Evolutionary conservation across 2,797 vertebrate species (phyloP), one percentile per base, ranked within the genome.

Genomic region (Micromesistius poutassou): DNA sequence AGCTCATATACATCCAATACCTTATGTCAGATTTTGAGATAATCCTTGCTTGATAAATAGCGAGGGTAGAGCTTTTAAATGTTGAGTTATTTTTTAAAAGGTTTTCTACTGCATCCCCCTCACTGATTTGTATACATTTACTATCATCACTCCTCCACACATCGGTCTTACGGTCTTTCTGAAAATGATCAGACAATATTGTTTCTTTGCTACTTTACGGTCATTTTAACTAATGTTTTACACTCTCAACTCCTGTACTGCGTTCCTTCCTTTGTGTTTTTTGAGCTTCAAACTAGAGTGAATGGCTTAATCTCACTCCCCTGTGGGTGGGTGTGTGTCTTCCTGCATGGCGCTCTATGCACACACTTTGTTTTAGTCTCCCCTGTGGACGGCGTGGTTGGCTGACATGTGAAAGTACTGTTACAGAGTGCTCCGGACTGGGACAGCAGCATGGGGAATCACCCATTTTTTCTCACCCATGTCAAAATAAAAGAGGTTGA

Each of bases 71-170:
- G 84, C 86, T 83, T 87, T 85, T 73, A 81, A 89, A 83, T 88
- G 74, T 87, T 89, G 79, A 82, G 90, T 8, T 50, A 12, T 50
- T 50, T 55, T 92, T 93, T 92, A 72, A 92, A 92, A 87, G 83
- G 82, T 93, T 92, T 93, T 91, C 77, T 93, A 93, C 91, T 46
- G 77, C 71, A 28, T 83, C 83, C 80, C 82, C 80, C 77, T 79
- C 79, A 81, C 42, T 12, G 5, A 71, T 74, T 79, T 46, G 77
- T 76, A 71, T 33, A 76, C 40, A 80, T 33, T 78, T 55, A 50
- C 50, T 42, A 30, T 66, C 81, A 73, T 46, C 76, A 0, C 74
- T 74, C 72, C 74, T 74, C 72, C 74, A 79, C 74, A 74, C 31
- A 19, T n/a, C 16, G n/a, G 25, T 28, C 66, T 77, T 55, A 50